Evolutionary conservation across 1,140 invertebrate genomes (phyloP), one percentile per base, ranked within the genome.

Genomic region (Antheraea pernyi): DNA sequence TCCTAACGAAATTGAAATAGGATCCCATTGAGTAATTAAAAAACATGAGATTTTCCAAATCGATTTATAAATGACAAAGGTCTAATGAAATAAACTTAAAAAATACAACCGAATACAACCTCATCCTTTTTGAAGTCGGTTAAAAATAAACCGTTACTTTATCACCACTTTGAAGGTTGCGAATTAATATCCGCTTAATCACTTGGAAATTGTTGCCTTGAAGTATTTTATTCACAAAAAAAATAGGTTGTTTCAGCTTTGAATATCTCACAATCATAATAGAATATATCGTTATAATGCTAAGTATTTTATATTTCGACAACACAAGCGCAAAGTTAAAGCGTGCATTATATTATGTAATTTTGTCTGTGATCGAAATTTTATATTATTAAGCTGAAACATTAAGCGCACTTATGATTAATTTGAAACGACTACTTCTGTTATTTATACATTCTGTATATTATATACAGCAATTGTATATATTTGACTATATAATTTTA

Each of bases 281-380:
- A 88, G 81, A 78, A 77, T 88, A 86, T 82, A 75, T 86, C 84
- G 82, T 73, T 67, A 83, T 88, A 88, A 89, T 53, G 83, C 86
- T 88, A 85, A 91, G 85, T 90, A 84, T 87, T 89, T 88, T 89
- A 86, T 91, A 89, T 83, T 89, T 89, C 76, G 85, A 86, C 80
- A 85, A 82, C 81, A 85, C 85, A 81, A 71, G 80, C 85, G 88
- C 84, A 85, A 82, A 75, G 71, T 79, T 82, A 79, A 82, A 69
- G 84, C 83, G 82, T 86, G 77, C 81, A 84, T 85, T 79, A 81
- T 87, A 83, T 83, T 85, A 85, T 89, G 88, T 90, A 88, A 90
- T 89, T 90, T 90, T 91, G 87, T 89, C 88, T 91, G 89, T 91
- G 88, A 90, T 91, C 86, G 73, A 90, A 90, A 90, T 90, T 89